Evolutionary conservation across 1,140 invertebrate species (phyloP).

Genomic region (Agrilus planipennis): DNA sequence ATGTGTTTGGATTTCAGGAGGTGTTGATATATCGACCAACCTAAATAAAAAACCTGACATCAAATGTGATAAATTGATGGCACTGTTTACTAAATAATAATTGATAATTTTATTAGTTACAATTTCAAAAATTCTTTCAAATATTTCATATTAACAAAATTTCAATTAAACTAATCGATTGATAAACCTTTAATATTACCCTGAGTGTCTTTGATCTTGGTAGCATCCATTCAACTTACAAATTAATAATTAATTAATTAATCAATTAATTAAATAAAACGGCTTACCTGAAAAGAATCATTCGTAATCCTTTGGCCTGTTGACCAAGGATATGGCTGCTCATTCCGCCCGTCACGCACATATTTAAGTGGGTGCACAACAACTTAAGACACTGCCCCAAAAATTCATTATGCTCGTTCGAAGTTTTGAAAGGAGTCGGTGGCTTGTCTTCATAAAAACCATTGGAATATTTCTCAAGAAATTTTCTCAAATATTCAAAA

Average conservation of each 20-base stretch:
- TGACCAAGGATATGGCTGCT: constrained; percentile 37
- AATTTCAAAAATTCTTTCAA: too few relatives aligned
- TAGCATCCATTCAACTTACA: too few relatives aligned
- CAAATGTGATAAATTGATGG: too few relatives aligned
- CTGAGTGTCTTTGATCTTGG: too few relatives aligned
- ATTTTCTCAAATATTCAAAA: constrained; percentile 42
- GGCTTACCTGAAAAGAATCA: constrained; percentile 41
- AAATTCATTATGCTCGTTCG: constrained; percentile 47
- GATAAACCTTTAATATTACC: too few relatives aligned
- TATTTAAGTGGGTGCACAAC: constrained; percentile 45
- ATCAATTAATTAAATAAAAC: constrained; percentile 3
- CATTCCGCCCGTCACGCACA: constrained; percentile 41
- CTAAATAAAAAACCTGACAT: constrained; percentile 22
- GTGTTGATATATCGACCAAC: constrained; percentile 47
- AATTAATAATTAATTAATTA: too few relatives aligned
- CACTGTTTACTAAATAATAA: constrained; percentile 1
- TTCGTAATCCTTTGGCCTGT: constrained; percentile 43
- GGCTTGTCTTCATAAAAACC: constrained; percentile 36
- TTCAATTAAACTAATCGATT: too few relatives aligned
- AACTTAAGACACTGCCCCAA: constrained; percentile 46
- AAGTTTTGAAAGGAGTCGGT: constrained; percentile 36
- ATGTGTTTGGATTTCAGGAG: constrained; percentile 39
- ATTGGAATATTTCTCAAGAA: constrained; percentile 47
- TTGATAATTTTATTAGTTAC: too few relatives aligned
- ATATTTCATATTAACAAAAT: too few relatives aligned